Percentiles rank a stretch among this genome's conserved stretches.
These are phyloP conservation scores for Pelodytes ibericus DNA, from an alignment of 2,797 vertebrate genomes.

Conservation along the genomic window DNA sequence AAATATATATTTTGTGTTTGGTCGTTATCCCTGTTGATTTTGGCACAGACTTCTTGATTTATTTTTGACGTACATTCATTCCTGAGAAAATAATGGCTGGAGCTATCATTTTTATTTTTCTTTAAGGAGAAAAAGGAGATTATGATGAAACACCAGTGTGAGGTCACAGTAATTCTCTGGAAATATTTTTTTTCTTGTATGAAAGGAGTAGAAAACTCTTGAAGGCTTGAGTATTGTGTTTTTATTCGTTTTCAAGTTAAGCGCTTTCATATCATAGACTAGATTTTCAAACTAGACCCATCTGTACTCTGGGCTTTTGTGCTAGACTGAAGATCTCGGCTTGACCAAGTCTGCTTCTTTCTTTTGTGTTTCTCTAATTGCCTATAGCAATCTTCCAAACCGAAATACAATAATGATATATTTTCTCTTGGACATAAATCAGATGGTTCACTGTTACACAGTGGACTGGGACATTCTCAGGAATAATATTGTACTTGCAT, in stretches of 20 bases:
- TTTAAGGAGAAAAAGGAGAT: background rate
- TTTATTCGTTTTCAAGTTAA: background rate
- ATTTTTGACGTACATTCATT: background rate
- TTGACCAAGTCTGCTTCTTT: constrained; percentile 11
- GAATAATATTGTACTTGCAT: too few relatives aligned
- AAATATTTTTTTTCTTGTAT: background rate
- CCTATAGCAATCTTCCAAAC: constrained; percentile 26
- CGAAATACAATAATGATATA: constrained; percentile 24
- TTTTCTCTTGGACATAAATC: too few relatives aligned
- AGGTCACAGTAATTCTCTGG: constrained; percentile 19
- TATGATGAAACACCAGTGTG: constrained; percentile 5
- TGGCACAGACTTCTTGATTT: background rate
- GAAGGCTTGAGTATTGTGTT: constrained; percentile 1
- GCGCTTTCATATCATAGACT: constrained; percentile 18
- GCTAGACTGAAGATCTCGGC: background rate
- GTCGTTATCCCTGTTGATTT: background rate
- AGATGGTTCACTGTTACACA: too few relatives aligned
- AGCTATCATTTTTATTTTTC: background rate
- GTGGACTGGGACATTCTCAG: too few relatives aligned
- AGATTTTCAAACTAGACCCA: background rate
- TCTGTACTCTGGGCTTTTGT: constrained; percentile 8
- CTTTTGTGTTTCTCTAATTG: constrained; percentile 39
- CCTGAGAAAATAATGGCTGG: too few relatives aligned
- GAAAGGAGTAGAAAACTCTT: constrained; percentile 21
- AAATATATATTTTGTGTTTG: constrained; percentile 8